Conservation (phyloP, 2,888 invertebrate species). For the Sycophila texana region DNA sequence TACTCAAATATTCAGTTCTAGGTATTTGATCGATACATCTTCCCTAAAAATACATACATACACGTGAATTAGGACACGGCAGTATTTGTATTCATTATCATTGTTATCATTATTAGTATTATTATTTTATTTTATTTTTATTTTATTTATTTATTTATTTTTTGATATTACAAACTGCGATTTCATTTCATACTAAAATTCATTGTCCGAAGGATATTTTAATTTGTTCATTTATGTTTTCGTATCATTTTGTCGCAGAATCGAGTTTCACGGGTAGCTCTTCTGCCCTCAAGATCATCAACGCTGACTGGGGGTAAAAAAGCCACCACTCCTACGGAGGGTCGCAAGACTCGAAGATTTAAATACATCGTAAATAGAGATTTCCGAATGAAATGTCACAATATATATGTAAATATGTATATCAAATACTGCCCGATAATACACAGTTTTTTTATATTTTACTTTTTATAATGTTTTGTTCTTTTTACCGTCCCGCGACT, state of each 20-base stretch:
- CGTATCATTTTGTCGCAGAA: neutral
- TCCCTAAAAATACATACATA: conserved; percentile 66
- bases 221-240: conserved; percentile 33
- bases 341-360: conserved; percentile 24
- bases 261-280: conserved; percentile 15
- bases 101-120: conserved; percentile 33
- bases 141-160: too few species aligned
- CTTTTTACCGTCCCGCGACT: conserved; percentile 16
- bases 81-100: conserved; percentile 59
- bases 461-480: conserved; percentile 34
- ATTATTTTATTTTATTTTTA: conserved; percentile 45
- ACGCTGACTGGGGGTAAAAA: conserved; percentile 9
- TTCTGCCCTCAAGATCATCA: neutral
- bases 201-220: conserved; percentile 31
- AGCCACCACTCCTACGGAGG: conserved; percentile 11
- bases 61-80: conserved; percentile 61
- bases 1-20: conserved; percentile 71
- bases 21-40: conserved; percentile 70
- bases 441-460: conserved; percentile 41
- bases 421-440: conserved; percentile 55
- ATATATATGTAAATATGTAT: conserved; percentile 36
- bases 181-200: conserved; percentile 29
- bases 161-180: conserved; percentile 43
- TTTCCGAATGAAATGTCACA: conserved; percentile 41
- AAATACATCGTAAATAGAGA: conserved; percentile 49